Base-by-base conservation (phyloP, 2,797 vertebrate species). In the Mastacembelus armatus region DNA sequence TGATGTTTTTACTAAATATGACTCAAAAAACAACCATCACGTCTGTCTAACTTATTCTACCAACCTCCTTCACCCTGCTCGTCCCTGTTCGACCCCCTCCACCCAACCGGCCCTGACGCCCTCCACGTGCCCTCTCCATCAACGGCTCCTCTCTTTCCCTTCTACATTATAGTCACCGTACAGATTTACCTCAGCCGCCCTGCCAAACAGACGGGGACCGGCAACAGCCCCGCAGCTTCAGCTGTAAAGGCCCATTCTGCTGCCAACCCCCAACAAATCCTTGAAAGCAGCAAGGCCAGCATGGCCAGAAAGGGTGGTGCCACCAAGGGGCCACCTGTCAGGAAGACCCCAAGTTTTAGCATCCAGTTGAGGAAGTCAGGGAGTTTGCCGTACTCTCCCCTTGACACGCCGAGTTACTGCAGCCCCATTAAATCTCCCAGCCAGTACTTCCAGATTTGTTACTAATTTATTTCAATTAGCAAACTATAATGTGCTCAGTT, bases 401-500 rank as follows among this genome's bases (percentile, higher is more conserved):
- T 94, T 62, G 91, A 94, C 74, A 93, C 92, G 42, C 92, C 93
- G 78, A 93, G 92, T 87, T 96, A 96, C 87, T 89, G 92, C 87
- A 94, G 93, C 87, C 93, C 95, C 36, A 77, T 93, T 64, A 95
- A 94, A 85, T 94, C 94, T 67, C 91, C 93, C 80, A 94, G 94
- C 90, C 93, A 95, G 85, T 94, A 94, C 75, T 95, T 96, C 78
- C 89, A 94, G 90, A 95, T 94, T 59, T 95, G 90, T 87, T 95
- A 93, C 66, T 95, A 88, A 38, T 72, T 66, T 36, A 51, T 47
- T 70, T 10, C 21, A 65, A 7, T 39, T 38, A 32, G 30, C 15
- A 48, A 47, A 27, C 38, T 45, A 10, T 54, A 22, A 30, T 21
- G 5, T 24, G 14, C n/a, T 22, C 5, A 19, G 19, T 21, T 16